Evolutionary conservation across 2,797 vertebrate genomes (phyloP).

Genomic region (Sebastes iracundus): DNA sequence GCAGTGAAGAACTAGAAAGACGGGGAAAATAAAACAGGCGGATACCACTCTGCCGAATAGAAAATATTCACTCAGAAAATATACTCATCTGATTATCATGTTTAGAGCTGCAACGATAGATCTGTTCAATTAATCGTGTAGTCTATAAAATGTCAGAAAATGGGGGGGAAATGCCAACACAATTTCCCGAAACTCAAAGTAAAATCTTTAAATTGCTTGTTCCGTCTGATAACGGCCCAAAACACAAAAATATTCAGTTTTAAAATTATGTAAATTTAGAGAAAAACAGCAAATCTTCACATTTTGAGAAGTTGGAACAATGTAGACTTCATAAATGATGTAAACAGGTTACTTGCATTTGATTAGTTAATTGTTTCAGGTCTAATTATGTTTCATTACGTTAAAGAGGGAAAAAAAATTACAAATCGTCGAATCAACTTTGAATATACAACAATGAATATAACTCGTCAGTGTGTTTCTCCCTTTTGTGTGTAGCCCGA

Average conservation of each 20-base stretch:
- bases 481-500: too few relatives aligned
- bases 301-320: background rate
- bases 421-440: too few relatives aligned
- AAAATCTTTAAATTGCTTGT: background rate
- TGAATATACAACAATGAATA: too few relatives aligned
- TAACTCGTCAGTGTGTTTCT: too few relatives aligned
- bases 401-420: too few relatives aligned
- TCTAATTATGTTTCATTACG: too few relatives aligned
- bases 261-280: background rate
- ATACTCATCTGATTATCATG: background rate
- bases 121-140: background rate
- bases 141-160: background rate
- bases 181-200: background rate
- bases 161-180: background rate
- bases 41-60: background rate
- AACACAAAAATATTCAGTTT: background rate
- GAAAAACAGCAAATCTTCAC: background rate
- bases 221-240: background rate
- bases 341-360: background rate
- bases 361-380: too few relatives aligned
- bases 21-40: background rate
- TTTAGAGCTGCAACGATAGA: background rate
- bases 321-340: background rate
- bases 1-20: conserved; percentile 20
- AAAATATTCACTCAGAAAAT: background rate